phyloP scores from a whole-genome alignment of 1,140 invertebrate species.

The Magallana angulata region DNA sequence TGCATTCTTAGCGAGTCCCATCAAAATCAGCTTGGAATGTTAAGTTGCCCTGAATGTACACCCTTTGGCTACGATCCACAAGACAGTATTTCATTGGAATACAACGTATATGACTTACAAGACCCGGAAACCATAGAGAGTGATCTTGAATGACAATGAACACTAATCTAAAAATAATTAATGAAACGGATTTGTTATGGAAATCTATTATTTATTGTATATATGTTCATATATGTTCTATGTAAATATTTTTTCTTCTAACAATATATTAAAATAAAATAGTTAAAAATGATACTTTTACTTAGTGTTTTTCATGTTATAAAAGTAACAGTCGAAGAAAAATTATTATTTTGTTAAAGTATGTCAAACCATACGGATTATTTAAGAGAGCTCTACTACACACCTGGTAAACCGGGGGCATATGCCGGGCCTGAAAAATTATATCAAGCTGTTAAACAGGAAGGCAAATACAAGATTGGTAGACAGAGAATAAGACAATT shows the following conservation, averaged over 20 bases:
- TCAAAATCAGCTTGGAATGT: slow-evolving; percentile 25
- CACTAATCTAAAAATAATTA: no score
- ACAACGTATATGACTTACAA: no score
- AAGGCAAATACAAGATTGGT: no score
- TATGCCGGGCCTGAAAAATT: slow-evolving; percentile 24
- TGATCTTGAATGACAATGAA: not conserved
- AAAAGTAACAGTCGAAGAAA: not conserved
- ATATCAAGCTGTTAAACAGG: no score
- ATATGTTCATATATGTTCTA: not conserved
- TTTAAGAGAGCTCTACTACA: slow-evolving; percentile 12
- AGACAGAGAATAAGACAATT: no score
- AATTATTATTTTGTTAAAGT: not conserved
- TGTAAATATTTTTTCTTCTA: not conserved
- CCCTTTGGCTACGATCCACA: slow-evolving; percentile 18
- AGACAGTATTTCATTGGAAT: slow-evolving; percentile 37
- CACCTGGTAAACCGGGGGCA: slow-evolving; percentile 41
- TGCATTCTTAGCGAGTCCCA: slow-evolving; percentile 35
- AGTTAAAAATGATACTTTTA: not conserved
- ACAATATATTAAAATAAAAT: not conserved
- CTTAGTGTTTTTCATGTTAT: not conserved
- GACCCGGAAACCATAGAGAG: not conserved
- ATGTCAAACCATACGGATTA: slow-evolving; percentile 32
- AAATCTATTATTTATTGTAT: no score
- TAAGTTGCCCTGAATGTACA: slow-evolving; percentile 37
- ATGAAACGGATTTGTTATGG: no score